Conservation (phyloP, 2,797 vertebrate species). For the Neomorphus geoffroyi region DNA sequence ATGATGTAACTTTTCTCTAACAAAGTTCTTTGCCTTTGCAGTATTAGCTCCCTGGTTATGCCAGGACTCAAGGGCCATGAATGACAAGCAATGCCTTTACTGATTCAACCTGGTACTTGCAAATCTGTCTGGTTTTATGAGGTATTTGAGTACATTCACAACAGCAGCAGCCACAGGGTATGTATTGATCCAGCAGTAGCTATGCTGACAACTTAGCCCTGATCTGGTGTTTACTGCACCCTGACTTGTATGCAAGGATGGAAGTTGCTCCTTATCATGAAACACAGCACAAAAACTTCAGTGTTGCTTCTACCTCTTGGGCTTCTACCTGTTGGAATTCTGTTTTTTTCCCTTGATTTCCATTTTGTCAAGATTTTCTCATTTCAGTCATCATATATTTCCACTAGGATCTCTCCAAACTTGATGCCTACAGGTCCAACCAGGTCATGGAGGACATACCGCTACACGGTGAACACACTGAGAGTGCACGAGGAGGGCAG, state of each 20-base stretch:
- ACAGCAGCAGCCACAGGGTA: not conserved
- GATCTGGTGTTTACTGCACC: not conserved
- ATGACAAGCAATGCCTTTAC: fast-evolving
- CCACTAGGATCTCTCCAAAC: not conserved
- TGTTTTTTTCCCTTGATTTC: not conserved
- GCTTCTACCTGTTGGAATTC: not conserved
- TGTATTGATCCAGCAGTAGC: not conserved
- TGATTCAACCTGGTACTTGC: not conserved
- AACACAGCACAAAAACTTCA: not conserved
- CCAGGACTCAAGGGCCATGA: not conserved
- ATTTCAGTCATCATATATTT: not conserved
- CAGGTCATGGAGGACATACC: not conserved
- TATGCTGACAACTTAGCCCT: not conserved
- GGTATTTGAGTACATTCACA: not conserved
- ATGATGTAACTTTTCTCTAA: not conserved
- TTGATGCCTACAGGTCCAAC: not conserved
- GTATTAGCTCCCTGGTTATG: not conserved
- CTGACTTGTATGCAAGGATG: not conserved
- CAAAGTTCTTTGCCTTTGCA: not conserved
- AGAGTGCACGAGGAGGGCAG: not conserved
- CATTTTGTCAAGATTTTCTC: not conserved
- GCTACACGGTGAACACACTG: fast-evolving
- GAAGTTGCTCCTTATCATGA: not conserved
- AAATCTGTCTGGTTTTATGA: not conserved
- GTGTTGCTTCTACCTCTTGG: not conserved